These are phyloP conservation scores for Pseudopipra pipra DNA, from an alignment of 2,113 vertebrate species.

Conservation along the genomic window DNA sequence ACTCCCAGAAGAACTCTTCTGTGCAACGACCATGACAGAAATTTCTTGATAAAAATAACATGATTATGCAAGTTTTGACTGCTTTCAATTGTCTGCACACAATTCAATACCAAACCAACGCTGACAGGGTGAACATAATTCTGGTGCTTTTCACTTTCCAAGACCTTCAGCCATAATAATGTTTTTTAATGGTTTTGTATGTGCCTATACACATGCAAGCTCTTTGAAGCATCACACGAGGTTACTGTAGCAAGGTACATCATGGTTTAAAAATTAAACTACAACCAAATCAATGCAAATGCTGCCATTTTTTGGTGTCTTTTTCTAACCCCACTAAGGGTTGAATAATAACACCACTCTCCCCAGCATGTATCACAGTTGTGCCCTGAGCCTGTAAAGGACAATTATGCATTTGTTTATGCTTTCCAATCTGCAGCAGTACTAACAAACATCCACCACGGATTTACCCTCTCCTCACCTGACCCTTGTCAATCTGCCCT, in stretches of 20 bases:
- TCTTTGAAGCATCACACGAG: background rate
- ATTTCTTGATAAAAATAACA: background rate
- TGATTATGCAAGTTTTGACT: background rate
- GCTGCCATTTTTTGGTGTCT: background rate
- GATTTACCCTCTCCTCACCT: background rate
- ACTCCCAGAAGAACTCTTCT: background rate
- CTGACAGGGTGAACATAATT: background rate
- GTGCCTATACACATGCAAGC: background rate
- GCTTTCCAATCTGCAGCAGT: background rate
- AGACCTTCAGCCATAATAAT: background rate
- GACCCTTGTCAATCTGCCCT: background rate
- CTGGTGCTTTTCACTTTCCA: background rate
- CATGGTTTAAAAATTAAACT: background rate
- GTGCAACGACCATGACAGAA: background rate
- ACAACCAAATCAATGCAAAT: background rate
- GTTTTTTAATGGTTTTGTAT: background rate
- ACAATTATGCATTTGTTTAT: background rate
- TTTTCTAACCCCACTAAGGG: background rate
- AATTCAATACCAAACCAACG: background rate
- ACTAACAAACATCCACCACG: background rate
- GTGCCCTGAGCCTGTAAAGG: background rate
- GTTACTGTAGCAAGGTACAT: background rate
- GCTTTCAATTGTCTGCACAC: background rate
- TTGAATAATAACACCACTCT: background rate
- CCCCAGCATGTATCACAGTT: background rate